Evolutionary conservation across 1,140 invertebrate genomes (phyloP).

Genomic region (Ptiloglossa arizonensis): DNA sequence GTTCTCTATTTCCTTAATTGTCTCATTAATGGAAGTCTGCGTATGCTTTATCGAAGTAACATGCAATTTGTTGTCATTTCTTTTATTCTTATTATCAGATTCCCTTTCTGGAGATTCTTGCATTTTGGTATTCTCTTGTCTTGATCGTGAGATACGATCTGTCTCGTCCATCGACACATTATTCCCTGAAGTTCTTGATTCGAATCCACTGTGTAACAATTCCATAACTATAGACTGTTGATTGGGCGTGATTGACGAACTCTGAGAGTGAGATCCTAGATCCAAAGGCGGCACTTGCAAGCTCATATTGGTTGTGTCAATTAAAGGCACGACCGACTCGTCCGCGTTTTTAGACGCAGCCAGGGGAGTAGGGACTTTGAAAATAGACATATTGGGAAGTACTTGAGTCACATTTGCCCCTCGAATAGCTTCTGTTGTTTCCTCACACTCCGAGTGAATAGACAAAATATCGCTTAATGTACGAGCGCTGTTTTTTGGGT

Average conservation of each 20-base stretch:
- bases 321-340: conserved; percentile 30
- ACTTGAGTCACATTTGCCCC: conserved; percentile 52
- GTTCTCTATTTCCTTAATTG: conserved; percentile 65
- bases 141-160: background rate
- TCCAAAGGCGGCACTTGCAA: conserved; percentile 70
- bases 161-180: background rate
- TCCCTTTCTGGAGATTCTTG: background rate
- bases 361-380: conserved; percentile 54
- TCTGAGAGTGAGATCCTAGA: conserved; percentile 60
- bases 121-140: background rate
- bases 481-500: conserved; percentile 83
- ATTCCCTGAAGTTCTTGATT: conserved; percentile 41
- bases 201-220: conserved; percentile 3
- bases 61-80: background rate
- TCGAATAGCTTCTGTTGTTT: conserved; percentile 77
- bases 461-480: conserved; percentile 88
- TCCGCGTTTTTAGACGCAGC: conserved; percentile 47
- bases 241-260: conserved; percentile 32
- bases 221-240: conserved; percentile 28
- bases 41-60: conserved; percentile 2
- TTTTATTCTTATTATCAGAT: background rate
- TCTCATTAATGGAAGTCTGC: conserved; percentile 42
- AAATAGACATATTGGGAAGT: conserved; percentile 67
- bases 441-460: conserved; percentile 86
- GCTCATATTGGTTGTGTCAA: conserved; percentile 53